These are phyloP conservation scores for Geopemphigus sp. DNA, from an alignment of 1,140 invertebrate genomes.

Conservation along the genomic window DNA sequence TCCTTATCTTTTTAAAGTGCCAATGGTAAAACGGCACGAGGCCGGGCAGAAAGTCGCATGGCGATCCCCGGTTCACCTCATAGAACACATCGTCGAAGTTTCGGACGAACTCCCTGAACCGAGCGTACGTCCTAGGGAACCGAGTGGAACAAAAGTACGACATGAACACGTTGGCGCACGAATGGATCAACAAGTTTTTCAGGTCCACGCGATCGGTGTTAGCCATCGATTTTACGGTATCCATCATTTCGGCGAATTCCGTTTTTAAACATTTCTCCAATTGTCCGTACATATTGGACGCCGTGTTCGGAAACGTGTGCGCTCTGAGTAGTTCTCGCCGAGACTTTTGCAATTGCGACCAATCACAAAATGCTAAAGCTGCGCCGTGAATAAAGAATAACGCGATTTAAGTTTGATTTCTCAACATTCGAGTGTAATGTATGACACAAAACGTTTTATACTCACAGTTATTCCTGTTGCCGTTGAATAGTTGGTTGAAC, in stretches of 20 bases:
- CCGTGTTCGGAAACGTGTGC: conserved; percentile 69
- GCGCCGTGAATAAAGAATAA: neutral
- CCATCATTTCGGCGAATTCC: conserved; percentile 61
- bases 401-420: neutral
- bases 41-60: conserved; percentile 85
- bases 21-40: conserved; percentile 69
- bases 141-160: conserved; percentile 78
- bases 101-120: conserved; percentile 66
- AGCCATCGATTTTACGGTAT: conserved; percentile 52
- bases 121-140: conserved; percentile 66
- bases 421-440: neutral
- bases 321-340: conserved; percentile 69
- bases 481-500: conserved; percentile 65
- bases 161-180: conserved; percentile 73
- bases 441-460: conserved; percentile 51
- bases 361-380: conserved; percentile 84
- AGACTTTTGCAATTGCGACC: conserved; percentile 76
- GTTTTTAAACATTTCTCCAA: conserved; percentile 65
- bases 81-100: conserved; percentile 84
- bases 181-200: conserved; percentile 52
- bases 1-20: conserved; percentile 67
- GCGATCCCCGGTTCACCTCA: conserved; percentile 86
- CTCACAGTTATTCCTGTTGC: conserved; percentile 71
- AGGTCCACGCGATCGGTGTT: conserved; percentile 53
- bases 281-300: conserved; percentile 67